Conservation (phyloP, 2,888 invertebrate species). For the Eilema caniola region DNA sequence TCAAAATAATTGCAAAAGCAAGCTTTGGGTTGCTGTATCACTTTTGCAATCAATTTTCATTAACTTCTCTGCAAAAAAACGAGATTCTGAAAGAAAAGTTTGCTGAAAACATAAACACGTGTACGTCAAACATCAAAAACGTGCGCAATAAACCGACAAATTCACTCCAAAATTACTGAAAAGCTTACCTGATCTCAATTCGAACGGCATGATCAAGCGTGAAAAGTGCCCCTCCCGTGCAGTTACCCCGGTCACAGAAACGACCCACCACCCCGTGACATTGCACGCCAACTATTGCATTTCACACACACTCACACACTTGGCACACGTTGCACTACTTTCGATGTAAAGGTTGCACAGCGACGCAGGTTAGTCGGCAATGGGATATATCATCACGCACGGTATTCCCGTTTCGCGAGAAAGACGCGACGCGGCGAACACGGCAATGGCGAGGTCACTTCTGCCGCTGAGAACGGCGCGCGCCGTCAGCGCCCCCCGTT, state of each 20-base stretch:
- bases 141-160: slow-evolving; percentile 34
- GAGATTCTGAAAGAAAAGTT: background rate
- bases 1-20: no score
- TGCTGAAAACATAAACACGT: slow-evolving; percentile 28
- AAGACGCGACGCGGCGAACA: slow-evolving; percentile 73
- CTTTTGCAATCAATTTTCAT: background rate
- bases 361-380: slow-evolving; percentile 60
- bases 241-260: slow-evolving; percentile 71
- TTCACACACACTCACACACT: slow-evolving; percentile 70
- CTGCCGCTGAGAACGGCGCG: slow-evolving; percentile 82
- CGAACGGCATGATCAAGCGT: slow-evolving; percentile 83
- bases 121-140: slow-evolving; percentile 36
- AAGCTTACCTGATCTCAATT: slow-evolving; percentile 82
- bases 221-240: slow-evolving; percentile 76
- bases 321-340: slow-evolving; percentile 57
- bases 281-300: slow-evolving; percentile 71
- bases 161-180: slow-evolving; percentile 55
- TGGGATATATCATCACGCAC: slow-evolving; percentile 66
- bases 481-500: slow-evolving; percentile 82
- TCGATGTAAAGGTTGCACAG: slow-evolving; percentile 54
- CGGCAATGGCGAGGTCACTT: slow-evolving; percentile 75
- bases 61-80: background rate
- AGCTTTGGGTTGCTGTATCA: background rate
- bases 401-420: slow-evolving; percentile 68
- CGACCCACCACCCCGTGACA: slow-evolving; percentile 70